A percentile compares a stretch with the other conserved stretches of the same genome.
These are phyloP conservation scores for Cyclina sinensis DNA, from an alignment of 1,140 invertebrate genomes.

Conservation along the genomic window DNA sequence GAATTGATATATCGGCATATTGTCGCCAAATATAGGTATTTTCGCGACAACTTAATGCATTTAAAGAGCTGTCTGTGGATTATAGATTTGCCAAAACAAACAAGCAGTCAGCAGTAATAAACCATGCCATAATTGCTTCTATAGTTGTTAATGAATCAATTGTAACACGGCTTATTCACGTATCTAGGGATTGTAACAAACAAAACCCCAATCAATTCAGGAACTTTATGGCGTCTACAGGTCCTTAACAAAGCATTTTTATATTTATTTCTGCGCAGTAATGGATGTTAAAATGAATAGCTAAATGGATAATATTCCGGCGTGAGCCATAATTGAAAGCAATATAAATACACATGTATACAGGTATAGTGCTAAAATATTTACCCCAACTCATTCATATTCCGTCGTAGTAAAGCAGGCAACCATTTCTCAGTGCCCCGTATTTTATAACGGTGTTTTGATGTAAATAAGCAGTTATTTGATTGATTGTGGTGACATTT, in stretches of 20 bases:
- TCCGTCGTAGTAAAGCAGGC: no score
- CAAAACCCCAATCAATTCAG: slow-evolving; percentile 15
- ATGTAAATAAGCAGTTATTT: no score
- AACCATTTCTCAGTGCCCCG: no score
- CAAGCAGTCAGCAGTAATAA: background rate
- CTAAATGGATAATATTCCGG: no score
- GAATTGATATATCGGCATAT: no score
- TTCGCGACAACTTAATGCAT: background rate
- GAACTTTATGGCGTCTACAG: background rate
- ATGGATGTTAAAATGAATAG: no score
- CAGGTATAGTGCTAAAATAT: no score
- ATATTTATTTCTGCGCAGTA: background rate
- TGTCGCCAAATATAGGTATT: background rate
- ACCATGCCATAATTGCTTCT: background rate
- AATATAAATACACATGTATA: no score
- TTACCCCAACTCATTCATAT: no score
- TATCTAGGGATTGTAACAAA: background rate
- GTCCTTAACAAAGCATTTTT: background rate
- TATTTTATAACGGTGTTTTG: no score
- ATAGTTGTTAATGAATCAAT: background rate
- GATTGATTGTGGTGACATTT: no score
- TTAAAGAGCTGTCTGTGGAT: background rate
- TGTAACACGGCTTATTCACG: background rate
- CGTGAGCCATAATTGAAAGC: no score
- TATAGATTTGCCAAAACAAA: background rate